Percentiles rank a stretch among this genome's conserved stretches.
These are phyloP conservation scores for Probaryconus sp. DNA, from an alignment of 1,140 invertebrate species.

Conservation along the genomic window DNA sequence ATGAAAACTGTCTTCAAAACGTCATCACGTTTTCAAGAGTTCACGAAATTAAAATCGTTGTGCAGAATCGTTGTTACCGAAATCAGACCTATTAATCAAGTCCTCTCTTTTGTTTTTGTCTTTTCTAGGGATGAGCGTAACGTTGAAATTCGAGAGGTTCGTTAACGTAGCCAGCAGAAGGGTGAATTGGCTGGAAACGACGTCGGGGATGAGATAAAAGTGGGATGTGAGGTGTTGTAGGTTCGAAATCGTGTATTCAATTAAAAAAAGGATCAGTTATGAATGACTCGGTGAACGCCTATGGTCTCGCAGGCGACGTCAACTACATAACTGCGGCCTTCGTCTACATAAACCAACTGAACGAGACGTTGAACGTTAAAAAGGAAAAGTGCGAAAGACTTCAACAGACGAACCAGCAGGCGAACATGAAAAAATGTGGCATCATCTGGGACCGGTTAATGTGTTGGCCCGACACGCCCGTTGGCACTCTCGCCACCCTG, in stretches of 20 bases:
- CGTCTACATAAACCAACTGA: conserved; percentile 28
- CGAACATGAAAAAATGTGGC: conserved; percentile 4
- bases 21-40: too few relatives aligned
- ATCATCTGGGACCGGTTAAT: conserved; percentile 84
- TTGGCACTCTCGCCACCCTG: conserved; percentile 81
- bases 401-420: not conserved
- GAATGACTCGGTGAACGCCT: conserved; percentile 23
- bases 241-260: conserved; percentile 13
- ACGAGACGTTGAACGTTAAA: not conserved
- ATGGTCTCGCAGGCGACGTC: not conserved
- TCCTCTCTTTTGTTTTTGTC: too few relatives aligned
- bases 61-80: too few relatives aligned
- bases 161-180: not conserved
- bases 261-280: conserved; percentile 17
- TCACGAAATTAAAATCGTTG: too few relatives aligned
- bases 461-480: conserved; percentile 87
- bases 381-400: not conserved
- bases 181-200: conserved; percentile 5
- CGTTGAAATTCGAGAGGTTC: too few relatives aligned
- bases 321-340: conserved; percentile 26
- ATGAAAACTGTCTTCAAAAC: too few relatives aligned
- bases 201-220: conserved; percentile 8
- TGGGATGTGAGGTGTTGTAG: conserved; percentile 20
- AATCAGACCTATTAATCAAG: too few relatives aligned
- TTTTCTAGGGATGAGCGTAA: conserved; percentile 16